Conservation (phyloP, 2,888 invertebrate genomes). For the Perizoma affinitatum region DNA sequence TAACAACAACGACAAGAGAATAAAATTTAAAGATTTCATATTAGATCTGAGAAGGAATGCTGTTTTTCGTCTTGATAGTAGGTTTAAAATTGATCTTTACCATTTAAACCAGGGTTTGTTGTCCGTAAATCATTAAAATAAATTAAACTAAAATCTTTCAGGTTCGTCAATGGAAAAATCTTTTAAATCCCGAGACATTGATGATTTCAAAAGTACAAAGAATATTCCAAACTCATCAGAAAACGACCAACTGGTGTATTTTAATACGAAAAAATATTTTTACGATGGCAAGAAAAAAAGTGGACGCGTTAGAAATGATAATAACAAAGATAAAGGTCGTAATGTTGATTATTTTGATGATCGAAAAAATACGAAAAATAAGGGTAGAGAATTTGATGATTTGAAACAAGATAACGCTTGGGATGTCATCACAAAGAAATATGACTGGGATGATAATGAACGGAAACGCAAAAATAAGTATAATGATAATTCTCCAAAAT, state of each 20-base stretch:
- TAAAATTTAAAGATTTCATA: background rate
- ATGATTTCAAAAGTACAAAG: background rate
- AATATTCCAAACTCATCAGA: background rate
- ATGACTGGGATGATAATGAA: conserved; percentile 8
- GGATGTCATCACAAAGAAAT: conserved; percentile 28
- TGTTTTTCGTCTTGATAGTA: conserved; percentile 27
- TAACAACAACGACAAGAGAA: background rate
- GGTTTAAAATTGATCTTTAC: background rate
- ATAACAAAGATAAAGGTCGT: background rate
- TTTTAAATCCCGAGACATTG: no score
- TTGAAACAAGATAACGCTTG: conserved; percentile 21
- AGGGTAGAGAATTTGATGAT: conserved; percentile 13
- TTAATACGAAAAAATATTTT: background rate
- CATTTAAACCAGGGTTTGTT: background rate
- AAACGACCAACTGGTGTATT: background rate
- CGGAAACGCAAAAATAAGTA: background rate
- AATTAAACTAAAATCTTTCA: background rate
- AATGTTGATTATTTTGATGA: conserved; percentile 2
- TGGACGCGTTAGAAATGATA: no score
- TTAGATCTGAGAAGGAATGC: conserved; percentile 24
- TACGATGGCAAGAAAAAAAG: background rate
- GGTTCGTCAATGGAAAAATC: background rate
- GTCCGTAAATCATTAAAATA: no score
- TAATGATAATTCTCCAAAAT: background rate
- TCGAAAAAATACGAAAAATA: conserved; percentile 7